Percentiles rank a stretch among this genome's conserved stretches.
phyloP scores from a whole-genome alignment of 2,888 invertebrate genomes.

The Ceriagrion tenellum region DNA sequence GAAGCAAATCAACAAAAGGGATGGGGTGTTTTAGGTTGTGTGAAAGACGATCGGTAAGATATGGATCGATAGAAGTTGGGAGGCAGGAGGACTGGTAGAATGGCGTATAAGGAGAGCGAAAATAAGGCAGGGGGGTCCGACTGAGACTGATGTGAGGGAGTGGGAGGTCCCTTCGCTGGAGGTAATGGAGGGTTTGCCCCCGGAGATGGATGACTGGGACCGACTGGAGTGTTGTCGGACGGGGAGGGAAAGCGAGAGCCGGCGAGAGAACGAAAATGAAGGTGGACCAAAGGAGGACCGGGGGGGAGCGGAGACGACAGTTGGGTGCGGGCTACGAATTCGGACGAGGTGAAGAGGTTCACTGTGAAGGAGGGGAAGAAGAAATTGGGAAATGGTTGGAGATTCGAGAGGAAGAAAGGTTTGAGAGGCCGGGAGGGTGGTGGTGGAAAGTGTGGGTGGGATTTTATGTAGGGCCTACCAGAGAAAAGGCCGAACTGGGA shows the following conservation, averaged over 20 bases:
- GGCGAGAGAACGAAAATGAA: background rate
- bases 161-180: background rate
- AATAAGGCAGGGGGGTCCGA: background rate
- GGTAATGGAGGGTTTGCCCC: background rate
- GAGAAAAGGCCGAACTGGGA: too few relatives aligned
- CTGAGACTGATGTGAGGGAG: background rate
- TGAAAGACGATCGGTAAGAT: background rate
- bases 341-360: background rate
- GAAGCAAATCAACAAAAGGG: too few relatives aligned
- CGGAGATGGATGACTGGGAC: background rate
- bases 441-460: background rate
- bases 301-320: background rate
- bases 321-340: background rate
- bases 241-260: background rate
- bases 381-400: background rate
- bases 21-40: too few relatives aligned
- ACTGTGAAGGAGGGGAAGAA: background rate
- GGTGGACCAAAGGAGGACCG: background rate
- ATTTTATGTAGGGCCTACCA: background rate
- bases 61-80: background rate
- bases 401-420: background rate
- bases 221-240: background rate
- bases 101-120: background rate
- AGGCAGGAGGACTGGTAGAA: background rate
- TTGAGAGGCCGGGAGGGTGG: background rate